Base-by-base conservation (phyloP, 2,888 invertebrate species). In the Thelaira solivaga region DNA sequence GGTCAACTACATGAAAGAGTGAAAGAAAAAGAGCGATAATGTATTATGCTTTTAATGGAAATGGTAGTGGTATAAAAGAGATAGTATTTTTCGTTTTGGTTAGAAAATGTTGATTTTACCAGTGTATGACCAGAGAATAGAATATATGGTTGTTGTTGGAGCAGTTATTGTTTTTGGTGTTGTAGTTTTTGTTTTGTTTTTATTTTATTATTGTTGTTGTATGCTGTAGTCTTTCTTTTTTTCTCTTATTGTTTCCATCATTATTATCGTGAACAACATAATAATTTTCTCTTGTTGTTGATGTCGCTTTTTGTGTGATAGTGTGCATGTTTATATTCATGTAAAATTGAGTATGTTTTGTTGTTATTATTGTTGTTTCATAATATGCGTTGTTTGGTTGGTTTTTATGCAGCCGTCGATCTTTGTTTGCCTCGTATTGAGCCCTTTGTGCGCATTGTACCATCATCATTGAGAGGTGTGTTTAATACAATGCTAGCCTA, bases 391-490 rank as follows among this genome's bases (percentile, higher is more conserved):
- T 72, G 72, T 64, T 86, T 83, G 83, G 83, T 83, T 83, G 75
- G 75, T 77, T 76, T 72, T 80, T 78, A 82, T 82, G 82, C 82
- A 83, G 83, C 82, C 82, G 84, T 84, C 83, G 83, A 84, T 83
- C 84, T 85, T 84, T 76, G 77, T 77, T 75, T 39, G 24, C 11
- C 36, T 45, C 36, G 71, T 61, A 57, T 72, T 78, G 71, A 62
- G 20, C 29, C 20, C 20, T 59, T 74, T 76, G 62, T 71, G 74
- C 71, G 76, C 74, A 78, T 79, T 79, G 80, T 72, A 43, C 80
- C 76, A 67, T 78, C 78, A 74, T 83, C 82, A 86, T 83, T 83
- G 82, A 83, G 83, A 82, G 84, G 85, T 83, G 83, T 86, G 86
- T 86, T 86, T 82, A 85, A 85, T 83, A 80, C 81, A 79, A 78